These are phyloP conservation scores for Caenorhabditis elegans DNA, from an alignment of 1,140 invertebrate species.

Conservation along the genomic window DNA sequence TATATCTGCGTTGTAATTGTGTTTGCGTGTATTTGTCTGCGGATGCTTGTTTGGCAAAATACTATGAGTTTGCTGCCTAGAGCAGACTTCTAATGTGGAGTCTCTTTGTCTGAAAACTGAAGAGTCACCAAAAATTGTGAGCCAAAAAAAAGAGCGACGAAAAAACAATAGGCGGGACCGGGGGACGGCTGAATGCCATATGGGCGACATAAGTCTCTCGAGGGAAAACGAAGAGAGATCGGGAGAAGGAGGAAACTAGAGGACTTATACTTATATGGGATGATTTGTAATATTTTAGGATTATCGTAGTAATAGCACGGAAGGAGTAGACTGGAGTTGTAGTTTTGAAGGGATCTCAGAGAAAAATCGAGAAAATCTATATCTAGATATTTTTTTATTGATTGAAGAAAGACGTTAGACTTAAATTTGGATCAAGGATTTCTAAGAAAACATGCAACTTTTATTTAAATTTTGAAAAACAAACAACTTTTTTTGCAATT, in stretches of 20 bases:
- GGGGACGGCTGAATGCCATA: constrained; percentile 21
- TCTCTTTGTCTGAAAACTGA: constrained; percentile 27
- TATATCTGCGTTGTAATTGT: background rate
- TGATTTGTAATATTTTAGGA: background rate
- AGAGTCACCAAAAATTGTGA: background rate
- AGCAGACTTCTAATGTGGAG: constrained; percentile 28
- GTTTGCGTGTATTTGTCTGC: background rate
- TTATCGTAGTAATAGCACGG: too few species aligned
- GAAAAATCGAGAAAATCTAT: too few species aligned
- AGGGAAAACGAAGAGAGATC: background rate
- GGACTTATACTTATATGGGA: background rate
- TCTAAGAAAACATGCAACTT: too few species aligned
- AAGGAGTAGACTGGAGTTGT: too few species aligned
- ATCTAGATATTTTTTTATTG: too few species aligned
- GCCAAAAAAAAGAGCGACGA: background rate
- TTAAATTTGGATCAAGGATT: too few species aligned
- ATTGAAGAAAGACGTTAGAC: too few species aligned
- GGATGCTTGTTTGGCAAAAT: background rate
- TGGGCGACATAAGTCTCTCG: constrained; percentile 8
- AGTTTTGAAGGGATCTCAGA: too few species aligned
- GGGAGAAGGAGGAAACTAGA: background rate
- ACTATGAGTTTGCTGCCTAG: constrained; percentile 23
- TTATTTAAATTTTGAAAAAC: too few species aligned
- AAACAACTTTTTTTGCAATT: too few species aligned
- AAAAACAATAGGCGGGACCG: constrained; percentile 27